Conservation (phyloP, 1,140 invertebrate genomes). For the Saxidomus purpurata region DNA sequence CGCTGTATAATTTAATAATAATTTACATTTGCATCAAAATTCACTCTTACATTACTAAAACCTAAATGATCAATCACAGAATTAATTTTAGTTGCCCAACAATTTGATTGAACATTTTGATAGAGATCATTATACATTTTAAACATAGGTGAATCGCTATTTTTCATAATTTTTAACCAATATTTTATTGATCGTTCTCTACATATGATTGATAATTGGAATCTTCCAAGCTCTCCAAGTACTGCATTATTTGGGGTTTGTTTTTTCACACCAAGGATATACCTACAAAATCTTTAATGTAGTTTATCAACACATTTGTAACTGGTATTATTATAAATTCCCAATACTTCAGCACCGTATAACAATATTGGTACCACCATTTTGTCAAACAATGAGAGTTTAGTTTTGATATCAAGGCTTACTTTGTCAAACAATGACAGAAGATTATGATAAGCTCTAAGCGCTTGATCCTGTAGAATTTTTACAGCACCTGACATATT, state of each 20-base stretch:
- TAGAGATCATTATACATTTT: conserved; percentile 9
- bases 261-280: conserved; percentile 16
- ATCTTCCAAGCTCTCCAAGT: conserved; percentile 29
- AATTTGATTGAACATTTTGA: not conserved
- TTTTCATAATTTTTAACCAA: conserved; percentile 24
- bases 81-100: not conserved
- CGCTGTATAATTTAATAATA: too few relatives aligned
- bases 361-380: conserved; percentile 48
- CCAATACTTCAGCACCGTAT: conserved; percentile 56
- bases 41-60: not conserved
- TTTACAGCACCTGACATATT: conserved; percentile 27
- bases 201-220: conserved; percentile 31
- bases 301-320: conserved; percentile 26
- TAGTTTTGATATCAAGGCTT: conserved; percentile 17
- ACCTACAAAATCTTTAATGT: conserved; percentile 41
- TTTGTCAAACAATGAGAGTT: conserved; percentile 23
- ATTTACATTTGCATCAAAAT: too few relatives aligned
- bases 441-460: conserved; percentile 34
- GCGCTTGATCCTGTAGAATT: not conserved
- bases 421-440: conserved; percentile 19
- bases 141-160: not conserved
- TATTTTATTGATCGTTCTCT: conserved; percentile 43
- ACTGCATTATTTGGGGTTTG: conserved; percentile 33
- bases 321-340: conserved; percentile 19
- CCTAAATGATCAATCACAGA: not conserved